Percentiles rank a stretch among this genome's conserved stretches.
Conservation (phyloP, 2,888 invertebrate species). For the Dryomyza anilis region DNA sequence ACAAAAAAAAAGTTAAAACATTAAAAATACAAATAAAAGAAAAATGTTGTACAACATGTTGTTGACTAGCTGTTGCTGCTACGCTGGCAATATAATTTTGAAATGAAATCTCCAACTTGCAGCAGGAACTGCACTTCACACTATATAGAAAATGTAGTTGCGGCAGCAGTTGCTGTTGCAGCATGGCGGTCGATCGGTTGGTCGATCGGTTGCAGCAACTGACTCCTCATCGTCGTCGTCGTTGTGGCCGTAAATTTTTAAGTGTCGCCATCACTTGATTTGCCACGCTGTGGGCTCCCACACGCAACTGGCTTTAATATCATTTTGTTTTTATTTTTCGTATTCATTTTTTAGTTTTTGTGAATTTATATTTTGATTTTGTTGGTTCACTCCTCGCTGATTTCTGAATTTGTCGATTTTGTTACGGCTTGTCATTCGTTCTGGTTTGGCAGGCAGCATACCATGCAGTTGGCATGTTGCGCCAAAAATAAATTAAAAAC, state of each 20-base stretch:
- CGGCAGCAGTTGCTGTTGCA: too few species aligned
- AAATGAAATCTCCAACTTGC: not conserved
- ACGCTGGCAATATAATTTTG: not conserved
- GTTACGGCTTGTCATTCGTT: constrained; percentile 14
- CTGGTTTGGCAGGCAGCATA: not conserved
- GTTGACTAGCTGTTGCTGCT: constrained; percentile 16
- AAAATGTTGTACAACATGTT: constrained; percentile 20
- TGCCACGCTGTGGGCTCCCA: constrained; percentile 19
- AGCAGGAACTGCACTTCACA: constrained; percentile 2
- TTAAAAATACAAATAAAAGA: too few species aligned
- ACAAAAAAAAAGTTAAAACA: too few species aligned
- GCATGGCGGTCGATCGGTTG: not conserved
- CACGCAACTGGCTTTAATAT: constrained; percentile 16
- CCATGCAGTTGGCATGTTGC: not conserved
- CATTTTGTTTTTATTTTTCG: too few species aligned
- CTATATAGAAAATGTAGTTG: too few species aligned
- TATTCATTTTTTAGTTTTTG: not conserved
- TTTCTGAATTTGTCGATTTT: too few species aligned
- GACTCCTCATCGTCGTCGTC: too few species aligned
- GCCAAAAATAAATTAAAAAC: not conserved
- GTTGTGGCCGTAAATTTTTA: constrained; percentile 18
- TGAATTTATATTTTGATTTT: not conserved
- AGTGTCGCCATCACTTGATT: constrained; percentile 24
- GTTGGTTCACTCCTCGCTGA: too few species aligned
- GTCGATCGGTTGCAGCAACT: too few species aligned